Conservation (phyloP, 2,797 vertebrate genomes). For the Syngnathus rostellatus region DNA sequence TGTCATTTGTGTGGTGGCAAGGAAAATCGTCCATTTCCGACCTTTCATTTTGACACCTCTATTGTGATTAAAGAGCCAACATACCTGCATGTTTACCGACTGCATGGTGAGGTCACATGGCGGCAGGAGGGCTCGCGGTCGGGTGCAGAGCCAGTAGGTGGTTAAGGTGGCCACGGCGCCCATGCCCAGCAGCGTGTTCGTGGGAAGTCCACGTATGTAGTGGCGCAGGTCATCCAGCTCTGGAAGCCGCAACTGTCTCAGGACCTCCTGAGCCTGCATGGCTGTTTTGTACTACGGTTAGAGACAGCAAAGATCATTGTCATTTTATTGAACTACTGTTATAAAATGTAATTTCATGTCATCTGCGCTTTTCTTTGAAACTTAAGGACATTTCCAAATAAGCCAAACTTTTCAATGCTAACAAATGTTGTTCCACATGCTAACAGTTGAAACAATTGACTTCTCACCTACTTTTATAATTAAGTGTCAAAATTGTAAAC, state of each 20-base stretch:
- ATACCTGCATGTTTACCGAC: slow-evolving; percentile 82
- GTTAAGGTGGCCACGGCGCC: slow-evolving; percentile 89
- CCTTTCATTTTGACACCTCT: no score
- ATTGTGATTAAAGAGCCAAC: slow-evolving; percentile 14
- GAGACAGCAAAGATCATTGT: neutral
- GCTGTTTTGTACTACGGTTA: slow-evolving; percentile 22
- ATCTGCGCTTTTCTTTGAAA: neutral
- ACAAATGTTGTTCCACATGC: slow-evolving; percentile 24
- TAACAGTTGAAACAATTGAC: slow-evolving; percentile 41
- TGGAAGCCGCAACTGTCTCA: slow-evolving; percentile 83
- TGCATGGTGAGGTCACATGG: slow-evolving; percentile 87
- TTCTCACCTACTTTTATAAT: slow-evolving; percentile 62
- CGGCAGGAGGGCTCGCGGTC: slow-evolving; percentile 82
- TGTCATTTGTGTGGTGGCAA: neutral
- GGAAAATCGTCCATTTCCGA: neutral
- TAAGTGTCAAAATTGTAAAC: slow-evolving; percentile 30
- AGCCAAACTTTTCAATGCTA: neutral
- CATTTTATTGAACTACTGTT: neutral
- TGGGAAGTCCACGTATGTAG: slow-evolving; percentile 81
- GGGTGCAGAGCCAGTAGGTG: slow-evolving; percentile 90
- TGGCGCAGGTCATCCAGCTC: slow-evolving; percentile 87
- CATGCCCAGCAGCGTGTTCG: slow-evolving; percentile 88
- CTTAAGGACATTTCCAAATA: neutral
- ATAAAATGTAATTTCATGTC: neutral
- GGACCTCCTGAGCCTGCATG: slow-evolving; percentile 84